Evolutionary conservation across 2,113 vertebrate species (phyloP), one percentile per base, ranked within the genome.

Genomic region (Synchiropus splendidus): DNA sequence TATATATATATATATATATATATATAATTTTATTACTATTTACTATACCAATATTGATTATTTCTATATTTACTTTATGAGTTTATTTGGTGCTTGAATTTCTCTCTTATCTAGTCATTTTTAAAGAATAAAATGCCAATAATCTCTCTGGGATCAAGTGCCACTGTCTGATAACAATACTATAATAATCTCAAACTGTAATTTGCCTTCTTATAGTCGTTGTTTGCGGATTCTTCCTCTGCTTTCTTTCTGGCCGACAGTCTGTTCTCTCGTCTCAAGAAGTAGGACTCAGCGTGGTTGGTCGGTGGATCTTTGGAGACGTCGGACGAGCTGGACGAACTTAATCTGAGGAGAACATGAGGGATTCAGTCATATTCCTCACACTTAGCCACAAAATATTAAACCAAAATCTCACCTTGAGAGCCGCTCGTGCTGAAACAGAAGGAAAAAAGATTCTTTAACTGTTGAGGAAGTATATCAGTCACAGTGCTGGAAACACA

Each of bases 191-290:
- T n/a, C n/a, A n/a, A n/a, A n/a, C n/a, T n/a, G n/a, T 32, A 0
- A 13, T 9, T 55, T 80, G 88, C 92, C 72, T 88, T 93, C 75
- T 87, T 91, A 11, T 92, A 96, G 75, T 93, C 89, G 47, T 79
- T 88, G 62, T 70, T 71, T 12, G 71, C 77, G 0, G 43, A 32
- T 54, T 90, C 89, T 30, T 91, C 89, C 6, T 90, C 90, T 0
- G 74, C 67, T 2, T 78, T 85, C 70, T 85, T 84, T 50, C 85
- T 82, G 6, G 83, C 83, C 2, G 89, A 85, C 2, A 90, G 61
- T 8, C 89, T 80, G 72, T 85, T 89, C 64, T 92, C 90, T 30
- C 90, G 66, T 1, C 84, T 85, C 27, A 54, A 15, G 35, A 83
- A 82, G 67, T 90, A 89, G 5, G 89, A 87, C 41, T 89, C 87